These are phyloP conservation scores for Chromobotia macracanthus DNA, from an alignment of 2,797 vertebrate species.

Conservation along the genomic window DNA sequence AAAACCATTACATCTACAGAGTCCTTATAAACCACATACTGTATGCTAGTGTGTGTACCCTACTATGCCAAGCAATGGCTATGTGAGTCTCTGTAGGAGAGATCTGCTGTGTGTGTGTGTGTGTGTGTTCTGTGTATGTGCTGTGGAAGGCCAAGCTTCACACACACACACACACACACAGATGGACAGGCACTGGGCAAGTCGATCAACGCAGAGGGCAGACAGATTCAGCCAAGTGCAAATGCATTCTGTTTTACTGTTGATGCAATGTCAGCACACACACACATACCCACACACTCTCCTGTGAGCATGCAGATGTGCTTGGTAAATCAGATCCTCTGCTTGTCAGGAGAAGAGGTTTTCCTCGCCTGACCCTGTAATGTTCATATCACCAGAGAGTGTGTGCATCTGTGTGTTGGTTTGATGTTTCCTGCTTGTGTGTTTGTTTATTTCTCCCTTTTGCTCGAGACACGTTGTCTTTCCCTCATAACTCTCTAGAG, in stretches of 20 bases:
- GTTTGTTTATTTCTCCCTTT: slow-evolving; percentile 42
- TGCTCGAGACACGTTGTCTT: slow-evolving; percentile 40
- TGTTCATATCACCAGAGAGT: slow-evolving; percentile 33
- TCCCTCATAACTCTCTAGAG: slow-evolving; percentile 20
- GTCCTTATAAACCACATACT: background rate
- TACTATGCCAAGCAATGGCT: slow-evolving; percentile 33
- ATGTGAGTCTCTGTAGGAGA: slow-evolving; percentile 17
- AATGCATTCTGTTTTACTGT: slow-evolving; percentile 73
- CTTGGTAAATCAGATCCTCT: slow-evolving; percentile 58
- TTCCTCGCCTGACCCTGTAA: slow-evolving; percentile 49
- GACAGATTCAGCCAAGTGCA: slow-evolving; percentile 78
- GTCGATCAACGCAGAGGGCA: slow-evolving; percentile 65
- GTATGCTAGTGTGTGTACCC: slow-evolving; percentile 13
- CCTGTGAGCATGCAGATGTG: slow-evolving; percentile 61
- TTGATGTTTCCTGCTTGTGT: slow-evolving; percentile 35
- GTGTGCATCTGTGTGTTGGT: slow-evolving; percentile 37
- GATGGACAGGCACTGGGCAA: slow-evolving; percentile 78
- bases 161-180: slow-evolving; percentile 66
- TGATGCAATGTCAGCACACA: slow-evolving; percentile 73
- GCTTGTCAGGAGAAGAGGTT: slow-evolving; percentile 57
- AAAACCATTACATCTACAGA: too few relatives aligned
- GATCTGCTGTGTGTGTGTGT: slow-evolving; percentile 35
- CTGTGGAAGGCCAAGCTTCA: too few relatives aligned
- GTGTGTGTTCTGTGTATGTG: too few relatives aligned
- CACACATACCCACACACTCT: slow-evolving; percentile 45